These are phyloP conservation scores for Datnioides undecimradiatus DNA, from an alignment of 2,113 vertebrate species.

Conservation along the genomic window DNA sequence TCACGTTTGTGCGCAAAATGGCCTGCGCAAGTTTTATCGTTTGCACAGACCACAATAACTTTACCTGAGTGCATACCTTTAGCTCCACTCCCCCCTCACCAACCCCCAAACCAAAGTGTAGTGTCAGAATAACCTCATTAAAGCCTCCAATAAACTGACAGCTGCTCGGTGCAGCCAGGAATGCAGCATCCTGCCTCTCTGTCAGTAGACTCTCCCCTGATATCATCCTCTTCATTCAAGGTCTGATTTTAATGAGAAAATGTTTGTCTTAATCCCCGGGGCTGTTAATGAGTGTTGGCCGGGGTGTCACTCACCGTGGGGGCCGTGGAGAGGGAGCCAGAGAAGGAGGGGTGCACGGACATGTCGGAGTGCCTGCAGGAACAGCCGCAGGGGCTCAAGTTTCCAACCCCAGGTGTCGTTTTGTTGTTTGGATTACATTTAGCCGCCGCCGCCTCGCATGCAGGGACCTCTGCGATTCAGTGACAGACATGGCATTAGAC, in stretches of 20 bases:
- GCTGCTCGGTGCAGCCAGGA: conserved; percentile 54
- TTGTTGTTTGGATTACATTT: conserved; percentile 80
- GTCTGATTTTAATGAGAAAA: conserved; percentile 72
- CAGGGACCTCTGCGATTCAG: conserved; percentile 51
- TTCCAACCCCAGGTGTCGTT: conserved; percentile 81
- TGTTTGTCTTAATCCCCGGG: conserved; percentile 58
- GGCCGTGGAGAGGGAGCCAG: not conserved
- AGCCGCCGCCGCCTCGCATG: conserved; percentile 60
- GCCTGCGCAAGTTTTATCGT: not conserved
- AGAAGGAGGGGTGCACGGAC: not conserved
- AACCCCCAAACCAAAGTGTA: conserved; percentile 19
- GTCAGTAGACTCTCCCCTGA: conserved; percentile 39
- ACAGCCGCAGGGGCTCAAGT: conserved; percentile 77
- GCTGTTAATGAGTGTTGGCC: conserved; percentile 69
- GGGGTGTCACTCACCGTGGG: conserved; percentile 52
- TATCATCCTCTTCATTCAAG: conserved; percentile 58
- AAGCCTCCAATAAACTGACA: conserved; percentile 63
- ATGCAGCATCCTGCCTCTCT: conserved; percentile 40
- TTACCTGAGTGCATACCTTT: conserved; percentile 34
- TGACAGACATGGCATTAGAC: conserved; percentile 72
- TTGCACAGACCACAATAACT: conserved; percentile 13
- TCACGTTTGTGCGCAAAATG: not conserved
- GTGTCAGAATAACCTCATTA: conserved; percentile 65
- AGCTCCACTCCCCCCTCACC: not conserved
- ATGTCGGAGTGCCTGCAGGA: conserved; percentile 49